Evolutionary conservation across 2,888 invertebrate species (phyloP).

Genomic region (Troglohyphantes excavatus): DNA sequence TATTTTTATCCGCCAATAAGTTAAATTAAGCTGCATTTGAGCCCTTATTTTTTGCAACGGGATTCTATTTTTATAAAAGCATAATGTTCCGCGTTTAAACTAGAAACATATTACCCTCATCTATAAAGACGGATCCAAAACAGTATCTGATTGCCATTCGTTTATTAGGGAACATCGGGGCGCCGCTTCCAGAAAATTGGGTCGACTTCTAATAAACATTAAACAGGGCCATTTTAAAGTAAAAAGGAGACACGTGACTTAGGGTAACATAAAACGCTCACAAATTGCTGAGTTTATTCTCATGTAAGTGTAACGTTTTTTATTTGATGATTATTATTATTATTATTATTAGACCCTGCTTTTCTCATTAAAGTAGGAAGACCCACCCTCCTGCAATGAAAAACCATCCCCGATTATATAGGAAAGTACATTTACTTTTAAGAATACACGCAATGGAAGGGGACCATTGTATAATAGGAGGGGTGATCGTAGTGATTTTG

Average conservation of each 20-base stretch:
- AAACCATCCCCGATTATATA: neutral
- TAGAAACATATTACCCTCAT: no score
- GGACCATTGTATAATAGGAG: conserved; percentile 21
- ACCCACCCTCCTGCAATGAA: neutral
- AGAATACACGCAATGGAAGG: conserved; percentile 47
- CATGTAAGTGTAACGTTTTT: conserved; percentile 11
- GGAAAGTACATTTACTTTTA: conserved; percentile 3
- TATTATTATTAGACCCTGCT: neutral
- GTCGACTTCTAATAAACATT: conserved; percentile 38
- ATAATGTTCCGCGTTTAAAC: no score
- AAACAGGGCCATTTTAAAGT: conserved; percentile 58
- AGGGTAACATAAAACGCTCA: conserved; percentile 10
- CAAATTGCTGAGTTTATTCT: conserved; percentile 7
- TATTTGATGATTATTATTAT: neutral
- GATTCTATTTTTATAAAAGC: no score
- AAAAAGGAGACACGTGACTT: conserved; percentile 23
- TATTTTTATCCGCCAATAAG: no score
- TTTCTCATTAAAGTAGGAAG: conserved; percentile 25
- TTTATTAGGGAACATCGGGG: neutral
- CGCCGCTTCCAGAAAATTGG: conserved; percentile 21
- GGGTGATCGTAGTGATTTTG: neutral
- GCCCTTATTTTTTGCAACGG: no score
- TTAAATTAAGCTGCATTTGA: no score
- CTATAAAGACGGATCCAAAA: no score
- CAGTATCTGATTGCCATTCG: no score